phyloP scores from a whole-genome alignment of 2,888 invertebrate genomes.

The Chloroclysta siterata region DNA sequence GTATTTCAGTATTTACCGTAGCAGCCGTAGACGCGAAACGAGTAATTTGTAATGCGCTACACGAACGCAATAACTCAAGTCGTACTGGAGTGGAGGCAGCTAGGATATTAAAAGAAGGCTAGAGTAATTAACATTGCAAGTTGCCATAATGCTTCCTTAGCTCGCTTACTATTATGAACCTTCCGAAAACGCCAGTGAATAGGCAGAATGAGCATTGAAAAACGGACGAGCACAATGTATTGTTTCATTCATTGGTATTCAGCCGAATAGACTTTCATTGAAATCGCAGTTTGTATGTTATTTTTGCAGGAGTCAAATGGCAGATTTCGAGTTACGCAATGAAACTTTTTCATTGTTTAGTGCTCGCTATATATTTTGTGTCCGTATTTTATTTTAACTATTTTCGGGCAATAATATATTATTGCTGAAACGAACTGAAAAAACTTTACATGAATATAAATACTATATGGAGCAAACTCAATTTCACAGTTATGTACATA shows the following conservation, averaged over 20 bases:
- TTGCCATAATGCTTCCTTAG: constrained; percentile 44
- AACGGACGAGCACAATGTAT: constrained; percentile 15
- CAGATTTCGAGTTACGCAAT: constrained; percentile 8
- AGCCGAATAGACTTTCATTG: constrained; percentile 19
- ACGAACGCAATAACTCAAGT: constrained; percentile 71
- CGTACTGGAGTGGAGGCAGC: constrained; percentile 53
- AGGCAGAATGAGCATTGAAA: constrained; percentile 19
- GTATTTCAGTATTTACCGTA: constrained; percentile 38
- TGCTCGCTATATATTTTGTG: background rate
- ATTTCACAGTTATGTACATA: no score
- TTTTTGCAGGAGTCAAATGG: constrained; percentile 12
- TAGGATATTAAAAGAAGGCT: constrained; percentile 62
- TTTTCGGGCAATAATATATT: no score
- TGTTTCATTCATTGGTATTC: constrained; percentile 24
- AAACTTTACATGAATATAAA: no score
- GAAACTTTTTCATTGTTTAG: constrained; percentile 9
- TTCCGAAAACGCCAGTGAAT: constrained; percentile 13
- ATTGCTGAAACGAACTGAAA: no score
- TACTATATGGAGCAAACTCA: no score
- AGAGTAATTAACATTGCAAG: constrained; percentile 60
- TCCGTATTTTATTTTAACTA: background rate
- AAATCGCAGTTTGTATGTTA: constrained; percentile 9
- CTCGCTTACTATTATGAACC: constrained; percentile 27
- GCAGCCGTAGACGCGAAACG: constrained; percentile 50
- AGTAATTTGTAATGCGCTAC: constrained; percentile 63